These are phyloP conservation scores for Drosophila saltans DNA, from an alignment of 1,140 invertebrate species.

Conservation along the genomic window DNA sequence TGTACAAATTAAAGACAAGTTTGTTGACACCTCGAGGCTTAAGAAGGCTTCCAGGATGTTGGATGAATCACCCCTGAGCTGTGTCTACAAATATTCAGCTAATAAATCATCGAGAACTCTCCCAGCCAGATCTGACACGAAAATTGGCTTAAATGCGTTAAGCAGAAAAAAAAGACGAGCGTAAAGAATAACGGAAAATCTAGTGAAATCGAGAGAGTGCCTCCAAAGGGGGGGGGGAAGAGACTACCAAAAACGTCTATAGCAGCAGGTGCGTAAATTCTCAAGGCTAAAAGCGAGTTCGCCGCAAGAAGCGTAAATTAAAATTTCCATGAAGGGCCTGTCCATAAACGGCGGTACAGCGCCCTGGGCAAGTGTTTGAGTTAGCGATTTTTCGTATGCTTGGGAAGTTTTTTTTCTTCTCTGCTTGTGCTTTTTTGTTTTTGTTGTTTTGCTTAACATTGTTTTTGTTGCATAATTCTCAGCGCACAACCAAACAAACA, in stretches of 20 bases:
- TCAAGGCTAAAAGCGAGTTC: slow-evolving; percentile 37
- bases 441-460: slow-evolving; percentile 20
- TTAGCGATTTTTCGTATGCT: background rate
- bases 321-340: slow-evolving; percentile 33
- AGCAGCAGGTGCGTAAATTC: slow-evolving; percentile 63
- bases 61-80: slow-evolving; percentile 13
- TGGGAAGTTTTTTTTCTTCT: too few relatives aligned
- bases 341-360: slow-evolving; percentile 20
- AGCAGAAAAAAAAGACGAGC: slow-evolving; percentile 35
- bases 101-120: slow-evolving; percentile 64
- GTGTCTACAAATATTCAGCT: slow-evolving; percentile 51
- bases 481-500: slow-evolving; percentile 14
- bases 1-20: slow-evolving; percentile 61
- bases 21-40: slow-evolving; percentile 53
- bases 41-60: slow-evolving; percentile 18
- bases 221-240: background rate
- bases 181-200: slow-evolving; percentile 38
- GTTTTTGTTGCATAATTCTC: slow-evolving; percentile 69
- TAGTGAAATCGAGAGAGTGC: background rate
- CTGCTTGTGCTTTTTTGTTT: background rate
- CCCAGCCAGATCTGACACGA: slow-evolving; percentile 47
- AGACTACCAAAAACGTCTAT: slow-evolving; percentile 22
- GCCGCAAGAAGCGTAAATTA: slow-evolving; percentile 36
- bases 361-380: slow-evolving; percentile 22
- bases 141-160: slow-evolving; percentile 74